These are phyloP conservation scores for Sarcophaga subvicina DNA, from an alignment of 2,888 invertebrate species.

Conservation along the genomic window DNA sequence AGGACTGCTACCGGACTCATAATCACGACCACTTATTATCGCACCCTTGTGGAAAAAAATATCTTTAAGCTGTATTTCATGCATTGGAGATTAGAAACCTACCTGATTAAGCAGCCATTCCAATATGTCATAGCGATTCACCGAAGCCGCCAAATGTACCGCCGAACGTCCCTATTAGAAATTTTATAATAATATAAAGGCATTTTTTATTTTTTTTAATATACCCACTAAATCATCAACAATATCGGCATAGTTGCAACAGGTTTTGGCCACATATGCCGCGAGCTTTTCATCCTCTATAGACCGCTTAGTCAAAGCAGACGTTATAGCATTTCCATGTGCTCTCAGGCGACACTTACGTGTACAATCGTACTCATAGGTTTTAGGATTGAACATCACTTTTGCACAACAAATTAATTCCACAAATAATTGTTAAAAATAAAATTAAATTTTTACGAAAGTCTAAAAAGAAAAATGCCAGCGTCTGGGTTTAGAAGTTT, in stretches of 20 bases:
- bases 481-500: background rate
- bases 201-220: background rate
- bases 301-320: constrained; percentile 86
- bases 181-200: background rate
- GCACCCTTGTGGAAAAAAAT: constrained; percentile 74
- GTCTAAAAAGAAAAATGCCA: background rate
- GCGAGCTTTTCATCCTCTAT: constrained; percentile 84
- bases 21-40: constrained; percentile 77
- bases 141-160: constrained; percentile 90
- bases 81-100: constrained; percentile 26
- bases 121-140: constrained; percentile 86
- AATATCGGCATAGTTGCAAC: constrained; percentile 85
- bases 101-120: constrained; percentile 88
- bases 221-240: constrained; percentile 84
- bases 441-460: background rate
- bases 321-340: constrained; percentile 82
- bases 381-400: constrained; percentile 72
- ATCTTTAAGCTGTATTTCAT: background rate
- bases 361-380: constrained; percentile 83
- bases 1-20: constrained; percentile 87
- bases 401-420: background rate
- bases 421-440: background rate
- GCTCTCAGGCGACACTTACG: constrained; percentile 83
- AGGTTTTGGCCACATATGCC: constrained; percentile 84
- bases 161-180: constrained; percentile 86